Evolutionary conservation across 2,797 vertebrate genomes (phyloP).

Genomic region (Sebastes kiyomatsui): DNA sequence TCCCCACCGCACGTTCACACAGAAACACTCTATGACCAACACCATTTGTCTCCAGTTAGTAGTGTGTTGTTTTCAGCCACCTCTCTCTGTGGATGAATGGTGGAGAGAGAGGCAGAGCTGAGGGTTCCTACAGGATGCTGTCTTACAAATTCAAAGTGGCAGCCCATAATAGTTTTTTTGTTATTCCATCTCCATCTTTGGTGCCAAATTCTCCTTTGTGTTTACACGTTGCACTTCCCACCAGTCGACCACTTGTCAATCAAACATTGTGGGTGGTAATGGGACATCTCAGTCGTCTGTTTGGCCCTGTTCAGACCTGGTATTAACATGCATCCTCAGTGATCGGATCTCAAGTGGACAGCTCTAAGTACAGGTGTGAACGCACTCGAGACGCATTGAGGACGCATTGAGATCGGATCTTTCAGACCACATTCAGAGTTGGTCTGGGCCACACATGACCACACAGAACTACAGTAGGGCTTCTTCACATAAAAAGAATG

Average conservation of each 20-base stretch:
- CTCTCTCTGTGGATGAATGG: not conserved
- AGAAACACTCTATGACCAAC: conserved; percentile 7
- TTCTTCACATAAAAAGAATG: too few relatives aligned
- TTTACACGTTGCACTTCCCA: not conserved
- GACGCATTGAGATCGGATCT: too few relatives aligned
- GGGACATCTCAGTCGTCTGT: not conserved
- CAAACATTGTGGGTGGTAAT: conserved; percentile 30
- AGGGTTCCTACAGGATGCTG: conserved; percentile 2
- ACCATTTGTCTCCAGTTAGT: conserved; percentile 40
- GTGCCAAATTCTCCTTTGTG: not conserved
- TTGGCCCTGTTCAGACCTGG: too few relatives aligned
- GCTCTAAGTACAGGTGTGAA: too few relatives aligned
- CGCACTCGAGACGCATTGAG: too few relatives aligned
- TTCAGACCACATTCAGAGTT: too few relatives aligned
- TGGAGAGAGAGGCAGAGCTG: not conserved
- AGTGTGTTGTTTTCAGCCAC: conserved; percentile 2
- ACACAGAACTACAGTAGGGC: too few relatives aligned
- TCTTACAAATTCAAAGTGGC: conserved; percentile 34
- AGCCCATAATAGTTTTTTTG: not conserved
- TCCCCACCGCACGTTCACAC: conserved; percentile 54
- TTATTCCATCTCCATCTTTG: not conserved
- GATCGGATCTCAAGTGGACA: too few relatives aligned
- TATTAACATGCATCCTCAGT: too few relatives aligned
- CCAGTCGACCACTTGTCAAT: conserved; percentile 6
- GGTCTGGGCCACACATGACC: too few relatives aligned